phyloP scores from a whole-genome alignment of 2,113 vertebrate species.

The Pachyramphus minor region DNA sequence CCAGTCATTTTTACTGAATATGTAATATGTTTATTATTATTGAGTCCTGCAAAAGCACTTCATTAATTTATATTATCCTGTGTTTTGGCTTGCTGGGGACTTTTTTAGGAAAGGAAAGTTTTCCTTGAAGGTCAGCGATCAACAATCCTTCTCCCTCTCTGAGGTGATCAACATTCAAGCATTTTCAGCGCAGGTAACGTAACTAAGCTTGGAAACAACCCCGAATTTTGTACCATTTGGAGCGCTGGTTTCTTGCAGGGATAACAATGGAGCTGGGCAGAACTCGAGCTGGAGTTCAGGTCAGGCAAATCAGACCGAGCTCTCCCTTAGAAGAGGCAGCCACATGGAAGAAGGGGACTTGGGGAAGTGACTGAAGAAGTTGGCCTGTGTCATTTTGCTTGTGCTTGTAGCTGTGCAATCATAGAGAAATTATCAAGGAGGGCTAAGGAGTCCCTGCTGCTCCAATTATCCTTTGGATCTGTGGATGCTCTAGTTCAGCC shows the following conservation, averaged over 20 bases:
- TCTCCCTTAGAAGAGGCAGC: background rate
- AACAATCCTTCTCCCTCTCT: constrained; percentile 77
- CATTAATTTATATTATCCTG: background rate
- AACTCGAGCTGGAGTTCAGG: background rate
- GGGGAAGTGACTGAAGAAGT: background rate
- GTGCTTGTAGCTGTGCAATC: background rate
- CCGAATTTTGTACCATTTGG: background rate
- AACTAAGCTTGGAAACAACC: background rate
- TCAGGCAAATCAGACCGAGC: background rate
- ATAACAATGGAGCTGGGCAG: background rate
- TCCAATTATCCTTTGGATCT: background rate
- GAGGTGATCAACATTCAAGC: constrained; percentile 79
- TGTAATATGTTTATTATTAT: background rate
- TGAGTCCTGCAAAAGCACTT: background rate
- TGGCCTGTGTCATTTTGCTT: background rate
- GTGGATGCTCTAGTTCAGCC: background rate
- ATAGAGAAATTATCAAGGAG: background rate
- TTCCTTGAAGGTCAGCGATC: constrained; percentile 78
- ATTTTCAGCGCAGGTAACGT: constrained; percentile 86
- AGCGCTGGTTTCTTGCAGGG: background rate
- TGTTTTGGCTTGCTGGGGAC: background rate
- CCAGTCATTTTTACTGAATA: background rate
- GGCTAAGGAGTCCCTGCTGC: background rate
- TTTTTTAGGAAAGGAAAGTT: constrained; percentile 83
- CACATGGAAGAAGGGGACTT: background rate